Evolutionary conservation across 2,888 invertebrate genomes (phyloP), one percentile per base, ranked within the genome.

Genomic region (Azorinus chamasolen): DNA sequence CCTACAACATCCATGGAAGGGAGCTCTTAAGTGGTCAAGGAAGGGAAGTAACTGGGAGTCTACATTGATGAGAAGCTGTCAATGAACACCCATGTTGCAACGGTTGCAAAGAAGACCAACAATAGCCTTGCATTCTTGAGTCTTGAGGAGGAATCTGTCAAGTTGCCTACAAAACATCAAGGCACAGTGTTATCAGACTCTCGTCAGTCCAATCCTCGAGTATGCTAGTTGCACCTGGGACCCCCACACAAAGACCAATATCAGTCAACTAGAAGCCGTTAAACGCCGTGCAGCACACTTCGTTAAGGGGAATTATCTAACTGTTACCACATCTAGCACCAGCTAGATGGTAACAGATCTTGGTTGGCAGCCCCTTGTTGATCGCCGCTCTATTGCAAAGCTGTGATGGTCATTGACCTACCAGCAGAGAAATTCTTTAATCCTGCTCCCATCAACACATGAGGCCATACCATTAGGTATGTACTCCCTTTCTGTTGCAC

Each of bases 81-180:
- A 14, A 48, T 10, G 55, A 65, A 54, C n/a, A 45, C 32, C 2
- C 48, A 74, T 32, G 22, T 41, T 5, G 57, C 50, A 45, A 22
- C 6, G 32, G 57, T 39, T 14, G 43, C 57, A 22, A 62, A 66
- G 41, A 61, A 65, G 37, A 65, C 73, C 3, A 66, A 61, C 37
- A 73, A 59, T 54, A 76, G 46, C 62, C 37, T 32, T n/a, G 50
- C 45, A 3, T 76, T 76, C 24, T 55, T 72, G 8, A 32, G 59
- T 76, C 24, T 55, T 72, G 8, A 32, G 59, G 6, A 51, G 66
- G 32, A 76, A 80, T 18, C 59, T 72, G 8, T 43, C 45, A 1
- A 22, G 27, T 12, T 70, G 63, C 32, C 66, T 66, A 10, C 37
- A 37, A 39, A 18, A 53, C 16, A 55, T 66, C 45, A 73, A 73